Evolutionary conservation across 2,797 vertebrate species (phyloP), one percentile per base, ranked within the genome.

Genomic region (Periophthalmus magnuspinnatus): DNA sequence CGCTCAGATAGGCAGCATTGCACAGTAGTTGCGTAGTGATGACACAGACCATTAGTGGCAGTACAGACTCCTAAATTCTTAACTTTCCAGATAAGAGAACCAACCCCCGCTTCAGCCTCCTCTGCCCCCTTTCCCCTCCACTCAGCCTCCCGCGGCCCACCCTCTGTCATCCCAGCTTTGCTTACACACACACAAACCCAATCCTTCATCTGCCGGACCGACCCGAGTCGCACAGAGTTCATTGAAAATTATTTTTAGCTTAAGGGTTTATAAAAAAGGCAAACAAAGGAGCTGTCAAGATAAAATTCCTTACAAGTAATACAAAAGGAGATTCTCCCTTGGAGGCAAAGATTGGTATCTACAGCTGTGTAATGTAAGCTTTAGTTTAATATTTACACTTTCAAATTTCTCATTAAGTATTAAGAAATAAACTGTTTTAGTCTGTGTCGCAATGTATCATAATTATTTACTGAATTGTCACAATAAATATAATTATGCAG

Each of bases 201-300:
- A 57, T 79, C 78, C 69, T 85, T 91, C 83, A 88, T 88, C 77
- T 70, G 24, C 45, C 52, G 64, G 36, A 52, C 34, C n/a, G 71
- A 56, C 68, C 68, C 34, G 76, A 86, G 87, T 89, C 75, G 33
- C 74, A 24, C 79, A 80, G 83, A 87, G 89, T 89, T 92, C 82
- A 84, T 78, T 76, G 68, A 74, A 88, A 88, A 84, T 89, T 89
- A 90, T 92, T 90, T 91, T 90, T 90, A 87, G 82, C 81, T 58
- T 32, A 80, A 83, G 79, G 83, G 57, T 72, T 79, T 81, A 70
- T 77, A 16, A 50, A 67, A 80, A n/a, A 41, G 65, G 78, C 28
- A 77, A 68, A 77, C 68, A 79, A 55, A 70, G 72, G 62, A 66
- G 68, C 76, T 34, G 38, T 57, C 21, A 62, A 47, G 72, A 48